Percentiles rank a stretch among this genome's conserved stretches.
These are phyloP conservation scores for Gymnosoma rotundatum DNA, from an alignment of 2,888 invertebrate genomes.

Conservation along the genomic window DNA sequence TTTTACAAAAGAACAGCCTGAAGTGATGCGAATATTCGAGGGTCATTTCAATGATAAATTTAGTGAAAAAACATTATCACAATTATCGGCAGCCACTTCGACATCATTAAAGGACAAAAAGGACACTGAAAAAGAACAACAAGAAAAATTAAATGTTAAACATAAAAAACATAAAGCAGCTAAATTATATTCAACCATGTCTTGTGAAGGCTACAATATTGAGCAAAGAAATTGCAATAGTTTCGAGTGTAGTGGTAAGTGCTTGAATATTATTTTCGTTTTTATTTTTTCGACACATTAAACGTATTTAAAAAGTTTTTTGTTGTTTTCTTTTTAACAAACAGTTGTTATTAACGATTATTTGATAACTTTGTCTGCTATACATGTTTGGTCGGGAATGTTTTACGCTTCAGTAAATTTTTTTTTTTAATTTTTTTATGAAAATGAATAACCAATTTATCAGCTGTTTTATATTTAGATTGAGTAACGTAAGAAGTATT, in stretches of 20 bases:
- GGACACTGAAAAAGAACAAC: constrained; percentile 30
- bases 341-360: no score
- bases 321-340: no score
- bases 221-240: constrained; percentile 82
- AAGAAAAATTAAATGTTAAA: constrained; percentile 71
- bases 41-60: constrained; percentile 65
- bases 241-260: constrained; percentile 82
- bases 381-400: no score
- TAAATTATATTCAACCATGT: constrained; percentile 80
- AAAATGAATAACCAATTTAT: no score
- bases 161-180: constrained; percentile 75
- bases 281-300: neutral
- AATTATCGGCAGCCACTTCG: constrained; percentile 46
- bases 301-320: neutral
- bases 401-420: no score
- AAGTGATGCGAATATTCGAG: constrained; percentile 70
- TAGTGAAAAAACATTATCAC: constrained; percentile 23
- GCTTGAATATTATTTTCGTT: neutral
- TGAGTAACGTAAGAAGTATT: no score
- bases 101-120: constrained; percentile 47
- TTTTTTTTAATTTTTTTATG: no score
- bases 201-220: constrained; percentile 82
- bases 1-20: constrained; percentile 58
- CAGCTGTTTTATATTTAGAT: no score
- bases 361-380: no score